These are phyloP conservation scores for Orycteropus afer DNA, from an alignment of 2,113 vertebrate species.

Conservation along the genomic window DNA sequence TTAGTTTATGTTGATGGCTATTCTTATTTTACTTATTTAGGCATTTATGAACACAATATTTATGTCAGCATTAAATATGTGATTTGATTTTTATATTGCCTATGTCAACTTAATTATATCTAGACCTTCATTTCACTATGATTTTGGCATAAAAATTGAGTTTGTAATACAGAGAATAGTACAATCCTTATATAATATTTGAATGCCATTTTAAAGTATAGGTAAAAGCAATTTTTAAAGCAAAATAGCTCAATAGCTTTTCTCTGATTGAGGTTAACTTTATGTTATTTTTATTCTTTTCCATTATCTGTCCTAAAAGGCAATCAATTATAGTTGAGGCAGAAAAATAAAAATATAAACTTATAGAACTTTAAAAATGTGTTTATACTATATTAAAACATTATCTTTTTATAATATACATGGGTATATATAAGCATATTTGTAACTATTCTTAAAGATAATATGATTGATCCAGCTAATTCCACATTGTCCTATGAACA, in stretches of 20 bases:
- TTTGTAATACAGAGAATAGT: not conserved
- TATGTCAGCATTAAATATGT: not conserved
- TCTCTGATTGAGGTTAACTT: not conserved
- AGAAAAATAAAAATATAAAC: not conserved
- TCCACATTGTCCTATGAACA: not conserved
- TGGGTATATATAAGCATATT: not conserved
- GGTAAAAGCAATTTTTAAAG: not conserved
- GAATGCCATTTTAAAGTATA: not conserved
- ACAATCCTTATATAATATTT: not conserved
- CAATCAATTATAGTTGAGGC: not conserved
- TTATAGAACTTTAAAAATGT: not conserved
- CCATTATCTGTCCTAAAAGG: not conserved
- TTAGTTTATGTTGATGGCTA: not conserved
- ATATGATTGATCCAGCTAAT: not conserved
- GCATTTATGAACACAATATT: conserved; percentile 7
- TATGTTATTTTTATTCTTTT: not conserved
- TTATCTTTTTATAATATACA: not conserved
- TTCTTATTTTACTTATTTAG: not conserved
- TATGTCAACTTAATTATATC: conserved; percentile 21
- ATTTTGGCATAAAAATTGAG: conserved; percentile 30
- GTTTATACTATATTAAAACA: not conserved
- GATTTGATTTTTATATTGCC: not conserved
- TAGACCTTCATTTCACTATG: not conserved
- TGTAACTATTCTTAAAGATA: not conserved
- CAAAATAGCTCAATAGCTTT: not conserved